Conservation (phyloP, 1,140 invertebrate species). For the Eumaeus atala region DNA sequence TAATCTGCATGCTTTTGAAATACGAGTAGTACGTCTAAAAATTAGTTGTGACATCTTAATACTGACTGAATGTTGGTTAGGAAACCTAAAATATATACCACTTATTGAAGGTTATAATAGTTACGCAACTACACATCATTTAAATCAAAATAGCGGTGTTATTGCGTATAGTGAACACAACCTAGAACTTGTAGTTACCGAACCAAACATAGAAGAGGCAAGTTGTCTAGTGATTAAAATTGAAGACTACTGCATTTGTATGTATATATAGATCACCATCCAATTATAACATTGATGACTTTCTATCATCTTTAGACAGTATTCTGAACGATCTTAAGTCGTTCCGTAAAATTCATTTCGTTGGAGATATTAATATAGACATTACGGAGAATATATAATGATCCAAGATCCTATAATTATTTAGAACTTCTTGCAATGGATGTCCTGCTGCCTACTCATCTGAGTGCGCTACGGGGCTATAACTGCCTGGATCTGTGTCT, state of each 20-base stretch:
- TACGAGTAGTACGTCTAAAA: constrained; percentile 9
- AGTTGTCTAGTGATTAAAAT: not conserved
- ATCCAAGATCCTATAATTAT: not conserved
- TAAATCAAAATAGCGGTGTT: constrained; percentile 22
- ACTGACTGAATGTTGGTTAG: constrained; percentile 22
- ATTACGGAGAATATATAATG: not conserved
- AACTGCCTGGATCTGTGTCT: constrained; percentile 1
- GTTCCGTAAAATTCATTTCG: not conserved
- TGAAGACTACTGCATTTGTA: not conserved
- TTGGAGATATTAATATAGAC: constrained; percentile 3
- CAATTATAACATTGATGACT: too few relatives aligned
- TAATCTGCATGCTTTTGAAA: constrained; percentile 19
- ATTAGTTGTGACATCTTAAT: constrained; percentile 20
- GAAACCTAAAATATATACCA: constrained; percentile 1
- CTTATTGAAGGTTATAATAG: constrained; percentile 5
- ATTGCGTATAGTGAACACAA: constrained; percentile 16
- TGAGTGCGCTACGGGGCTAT: not conserved
- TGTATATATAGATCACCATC: constrained; percentile 5
- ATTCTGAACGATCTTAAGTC: not conserved
- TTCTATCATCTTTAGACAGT: not conserved
- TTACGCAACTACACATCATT: constrained; percentile 14
- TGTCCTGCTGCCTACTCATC: not conserved
- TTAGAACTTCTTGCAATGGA: not conserved
- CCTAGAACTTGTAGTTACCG: constrained; percentile 9
- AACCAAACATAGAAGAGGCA: constrained; percentile 10